Percentiles rank a stretch among this genome's conserved stretches.
Evolutionary conservation across 2,888 invertebrate genomes (phyloP).

Genomic region (Sicus ferrugineus): DNA sequence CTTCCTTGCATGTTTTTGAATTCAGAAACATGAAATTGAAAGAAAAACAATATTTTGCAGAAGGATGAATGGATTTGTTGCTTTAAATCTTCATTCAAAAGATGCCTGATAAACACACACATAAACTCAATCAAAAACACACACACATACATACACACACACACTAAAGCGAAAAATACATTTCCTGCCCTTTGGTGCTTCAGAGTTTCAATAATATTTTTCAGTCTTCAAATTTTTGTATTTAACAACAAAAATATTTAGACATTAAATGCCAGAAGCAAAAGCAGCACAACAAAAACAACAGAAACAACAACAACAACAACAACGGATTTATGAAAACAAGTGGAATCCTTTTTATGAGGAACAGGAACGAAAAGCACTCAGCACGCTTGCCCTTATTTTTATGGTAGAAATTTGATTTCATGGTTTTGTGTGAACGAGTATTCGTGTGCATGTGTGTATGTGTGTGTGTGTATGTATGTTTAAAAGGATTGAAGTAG

Average conservation of each 20-base stretch:
- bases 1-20: too few species aligned
- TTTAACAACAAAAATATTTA: conserved; percentile 14
- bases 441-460: background rate
- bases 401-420: too few species aligned
- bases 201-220: conserved; percentile 10
- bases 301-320: background rate
- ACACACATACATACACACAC: background rate
- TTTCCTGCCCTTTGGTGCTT: too few species aligned
- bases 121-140: background rate
- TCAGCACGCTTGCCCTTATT: too few species aligned
- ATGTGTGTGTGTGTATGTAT: background rate
- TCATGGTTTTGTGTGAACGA: background rate
- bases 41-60: too few species aligned
- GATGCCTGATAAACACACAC: too few species aligned
- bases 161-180: background rate
- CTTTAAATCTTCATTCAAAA: too few species aligned
- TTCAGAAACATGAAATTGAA: too few species aligned
- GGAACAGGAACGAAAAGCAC: background rate
- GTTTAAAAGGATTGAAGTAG: background rate
- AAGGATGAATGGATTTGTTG: too few species aligned
- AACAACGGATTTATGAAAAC: background rate
- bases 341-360: too few species aligned
- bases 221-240: conserved; percentile 21
- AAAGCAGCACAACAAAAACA: conserved; percentile 4
- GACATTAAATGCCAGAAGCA: conserved; percentile 8